Evolutionary conservation across 2,797 vertebrate species (phyloP), one percentile per base, ranked within the genome.

Genomic region (Epinephelus awoara): DNA sequence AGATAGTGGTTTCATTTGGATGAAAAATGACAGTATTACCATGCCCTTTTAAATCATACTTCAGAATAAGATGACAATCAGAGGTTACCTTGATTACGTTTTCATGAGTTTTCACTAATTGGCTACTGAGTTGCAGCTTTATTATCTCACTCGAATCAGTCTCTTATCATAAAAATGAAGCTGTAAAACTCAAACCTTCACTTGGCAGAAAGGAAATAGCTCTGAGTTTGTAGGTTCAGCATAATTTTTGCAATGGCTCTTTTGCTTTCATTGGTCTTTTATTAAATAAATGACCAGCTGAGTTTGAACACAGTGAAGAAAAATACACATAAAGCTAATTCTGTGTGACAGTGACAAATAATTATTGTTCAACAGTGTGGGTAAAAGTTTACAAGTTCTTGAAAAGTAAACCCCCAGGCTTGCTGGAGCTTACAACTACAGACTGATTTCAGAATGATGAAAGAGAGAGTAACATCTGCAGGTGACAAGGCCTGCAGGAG

Each of bases 21-120:
- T 80, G 58, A 74, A 67, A 75, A 78, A 80, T 59, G 6, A 40
- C 46, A 5, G 8, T 42, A 21, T 57, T 71, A 47, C 38, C 18
- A 52, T 73, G 77, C 38, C 66, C 72, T 75, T 2, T 21, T 64
- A 51, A 64, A 56, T 65, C 14, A 44, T 10, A 14, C 23, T 42
- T 42, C 21, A 50, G 50, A 85, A 63, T 62, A 21, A 23, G 74
- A 63, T 49, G 64, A 59, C 62, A 59, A 59, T 54, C 25, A 67
- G 61, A 78, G 62, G 42, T 73, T 78, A 73, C 34, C 47, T 67
- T 70, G 23, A 64, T 66, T 61, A 62, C 9, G 3, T 70, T 86
- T 79, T 59, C n/a, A 71, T 56, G 46, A 61, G 21, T 34, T 67
- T 65, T 66, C 56, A 51, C 10, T 79, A 73, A 77, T 72, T 72